Conservation (phyloP, 2,888 invertebrate species). For the Phasia obesa region DNA sequence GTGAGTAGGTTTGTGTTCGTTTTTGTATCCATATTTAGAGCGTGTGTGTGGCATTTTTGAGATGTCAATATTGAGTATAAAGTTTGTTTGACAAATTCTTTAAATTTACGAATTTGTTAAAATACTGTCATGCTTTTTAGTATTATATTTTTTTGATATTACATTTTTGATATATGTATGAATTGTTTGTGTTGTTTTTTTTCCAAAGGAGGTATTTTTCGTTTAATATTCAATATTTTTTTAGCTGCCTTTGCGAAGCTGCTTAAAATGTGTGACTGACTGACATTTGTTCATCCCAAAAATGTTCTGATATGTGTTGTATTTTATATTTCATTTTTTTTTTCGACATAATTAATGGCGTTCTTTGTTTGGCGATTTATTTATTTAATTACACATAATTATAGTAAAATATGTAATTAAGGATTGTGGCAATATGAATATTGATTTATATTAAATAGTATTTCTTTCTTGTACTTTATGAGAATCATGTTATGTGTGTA, state of each 20-base stretch:
- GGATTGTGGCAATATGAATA: slow-evolving; percentile 65
- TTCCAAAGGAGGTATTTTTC: not conserved
- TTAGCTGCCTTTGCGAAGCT: slow-evolving; percentile 28
- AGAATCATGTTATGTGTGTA: not conserved
- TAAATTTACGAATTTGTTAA: slow-evolving; percentile 74
- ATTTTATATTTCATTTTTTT: slow-evolving; percentile 9
- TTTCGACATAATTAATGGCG: slow-evolving; percentile 54
- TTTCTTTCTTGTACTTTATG: slow-evolving; percentile 2
- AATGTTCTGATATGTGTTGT: slow-evolving; percentile 42
- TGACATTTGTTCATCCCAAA: slow-evolving; percentile 68
- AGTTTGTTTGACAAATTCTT: slow-evolving; percentile 79
- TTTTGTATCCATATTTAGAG: slow-evolving; percentile 74
- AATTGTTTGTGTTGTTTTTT: slow-evolving; percentile 16
- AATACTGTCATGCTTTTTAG: slow-evolving; percentile 62
- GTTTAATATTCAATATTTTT: slow-evolving; percentile 35
- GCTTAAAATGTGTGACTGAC: slow-evolving; percentile 67
- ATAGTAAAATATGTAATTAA: slow-evolving; percentile 59
- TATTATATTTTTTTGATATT: slow-evolving; percentile 19
- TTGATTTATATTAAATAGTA: slow-evolving; percentile 41
- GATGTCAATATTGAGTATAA: slow-evolving; percentile 71
- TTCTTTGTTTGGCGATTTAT: slow-evolving; percentile 54
- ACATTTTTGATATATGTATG: slow-evolving; percentile 33
- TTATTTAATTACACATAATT: slow-evolving; percentile 71
- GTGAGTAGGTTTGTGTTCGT: slow-evolving; percentile 62
- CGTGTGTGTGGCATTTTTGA: slow-evolving; percentile 79